Percentiles rank a stretch among this genome's conserved stretches.
Evolutionary conservation across 35 echinoderm and acorn worm species (phyloP).

Genomic region (Ophiothrix spiculata): DNA sequence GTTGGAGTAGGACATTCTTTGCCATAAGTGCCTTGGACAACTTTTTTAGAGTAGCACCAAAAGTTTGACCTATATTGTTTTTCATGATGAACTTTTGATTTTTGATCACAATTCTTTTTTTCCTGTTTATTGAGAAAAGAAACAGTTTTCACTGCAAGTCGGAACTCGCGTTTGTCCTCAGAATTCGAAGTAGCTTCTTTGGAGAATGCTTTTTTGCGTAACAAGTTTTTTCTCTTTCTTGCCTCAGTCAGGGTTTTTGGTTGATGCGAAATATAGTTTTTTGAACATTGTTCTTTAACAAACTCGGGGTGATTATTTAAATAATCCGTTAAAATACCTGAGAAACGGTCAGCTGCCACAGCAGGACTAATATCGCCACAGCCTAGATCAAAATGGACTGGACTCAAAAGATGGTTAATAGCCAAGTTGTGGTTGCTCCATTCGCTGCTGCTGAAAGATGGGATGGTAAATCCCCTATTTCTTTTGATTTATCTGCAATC

Average conservation of each 20-base stretch:
- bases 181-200: not conserved
- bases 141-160: not conserved
- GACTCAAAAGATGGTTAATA: not conserved
- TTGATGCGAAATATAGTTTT: not conserved
- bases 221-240: not conserved
- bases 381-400: not conserved
- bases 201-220: not conserved
- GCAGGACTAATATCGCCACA: not conserved
- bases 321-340: constrained; percentile 7
- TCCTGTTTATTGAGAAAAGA: not conserved
- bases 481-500: too few species aligned
- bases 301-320: constrained; percentile 18
- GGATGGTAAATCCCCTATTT: constrained; percentile 15
- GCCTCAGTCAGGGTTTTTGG: not conserved
- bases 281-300: not conserved
- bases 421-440: constrained; percentile 1
- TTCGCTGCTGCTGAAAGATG: not conserved
- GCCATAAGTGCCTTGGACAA: not conserved
- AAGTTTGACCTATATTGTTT: not conserved
- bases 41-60: not conserved
- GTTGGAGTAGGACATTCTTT: not conserved
- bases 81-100: not conserved
- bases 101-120: not conserved
- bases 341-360: not conserved
- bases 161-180: not conserved